Evolutionary conservation across 2,888 invertebrate species (phyloP), one percentile per base, ranked within the genome.

Genomic region (Malacosoma neustria): DNA sequence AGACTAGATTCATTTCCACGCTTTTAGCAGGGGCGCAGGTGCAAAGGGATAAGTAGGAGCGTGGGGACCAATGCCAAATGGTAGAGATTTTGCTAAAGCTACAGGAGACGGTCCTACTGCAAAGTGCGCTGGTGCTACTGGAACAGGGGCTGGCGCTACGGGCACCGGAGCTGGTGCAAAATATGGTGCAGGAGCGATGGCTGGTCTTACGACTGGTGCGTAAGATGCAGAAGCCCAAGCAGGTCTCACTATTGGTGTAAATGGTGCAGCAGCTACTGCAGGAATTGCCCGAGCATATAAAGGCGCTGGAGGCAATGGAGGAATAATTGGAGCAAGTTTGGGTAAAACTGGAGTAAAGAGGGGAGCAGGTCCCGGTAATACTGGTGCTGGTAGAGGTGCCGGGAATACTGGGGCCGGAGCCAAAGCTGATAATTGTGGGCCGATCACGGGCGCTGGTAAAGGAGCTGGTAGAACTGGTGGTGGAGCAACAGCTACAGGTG

Each of bases 1-100:
- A 51, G 53, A 64, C 62, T 69, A 62, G 47, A 54, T 45, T 76
- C 53, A 81, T 65, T 84, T 79, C 81, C 82, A 84, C 43, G 79
- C 79, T 57, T 66, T 77, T 4, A 64, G 34, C 32, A 63, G 15
- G 2, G 73, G 70, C 11, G 63, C 49, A 4, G 68, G 70, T 1
- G 59, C 56, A 7, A 65, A 60, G 3, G 50, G 54, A 5, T 58
- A 36, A 30, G 54, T 52, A 35, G 61, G 63, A 14, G 55, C 75
- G 42, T 77, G 86, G 11, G 62, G 45, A 11, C 53, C 42, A 37
- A 54, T 36, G 14, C 51, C 52, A 33, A 54, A 55, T n/a, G 71
- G 72, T 9, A 56, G 58, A 1, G 63, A 73, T 48, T 54, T 5
- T 2, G 22, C 42, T n/a, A 67, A 66, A 14, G 51, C 48, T 3